Base-by-base conservation (phyloP, 2,797 vertebrate genomes). In the Rhinogobio ventralis region DNA sequence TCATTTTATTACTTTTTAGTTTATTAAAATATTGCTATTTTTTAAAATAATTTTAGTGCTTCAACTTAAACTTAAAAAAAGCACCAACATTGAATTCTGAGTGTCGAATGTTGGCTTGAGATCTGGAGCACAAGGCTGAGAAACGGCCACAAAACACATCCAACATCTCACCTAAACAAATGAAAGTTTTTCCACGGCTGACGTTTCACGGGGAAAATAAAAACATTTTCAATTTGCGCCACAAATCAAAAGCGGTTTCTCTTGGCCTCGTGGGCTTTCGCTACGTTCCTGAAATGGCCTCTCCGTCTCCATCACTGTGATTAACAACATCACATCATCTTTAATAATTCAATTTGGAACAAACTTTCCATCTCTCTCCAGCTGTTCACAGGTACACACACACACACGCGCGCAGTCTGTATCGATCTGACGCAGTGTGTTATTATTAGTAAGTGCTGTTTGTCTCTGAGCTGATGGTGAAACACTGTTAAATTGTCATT, bases 301-400 rank as follows among this genome's bases (percentile, higher is more conserved):
- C 67, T 77, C 80, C 64, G 83, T 81, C 49, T 60, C 62, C 66
- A 60, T 79, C 51, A 74, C 85, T 82, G 69, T 79, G 84, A 83
- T 67, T 80, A 85, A 85, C 88, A 90, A 87, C 85, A 15, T 90
- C 87, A 85, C 72, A 87, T 90, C 88, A 90, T 89, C 11, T 45
- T 78, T 90, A 88, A 93, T 91, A 90, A 91, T 81, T 53, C 51
- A 81, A 85, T 86, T 46, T 57, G n/a, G 46, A 62, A 7, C 5
- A 83, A 86, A 90, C 49, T 69, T 55, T 55, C 64, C 66, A 53
- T 69, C 66, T 55, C 64, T 68, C 78, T 80, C 30, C 20, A 67
- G 60, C 25, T 79, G n/a, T 46, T 46, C 17, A 39, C 73, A 55
- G 33, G 1, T 4, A 55, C 73, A 7, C 53, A 7, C 51, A 53